Evolutionary conservation across 2,113 vertebrate species (phyloP).

Genomic region (Solea senegalensis): DNA sequence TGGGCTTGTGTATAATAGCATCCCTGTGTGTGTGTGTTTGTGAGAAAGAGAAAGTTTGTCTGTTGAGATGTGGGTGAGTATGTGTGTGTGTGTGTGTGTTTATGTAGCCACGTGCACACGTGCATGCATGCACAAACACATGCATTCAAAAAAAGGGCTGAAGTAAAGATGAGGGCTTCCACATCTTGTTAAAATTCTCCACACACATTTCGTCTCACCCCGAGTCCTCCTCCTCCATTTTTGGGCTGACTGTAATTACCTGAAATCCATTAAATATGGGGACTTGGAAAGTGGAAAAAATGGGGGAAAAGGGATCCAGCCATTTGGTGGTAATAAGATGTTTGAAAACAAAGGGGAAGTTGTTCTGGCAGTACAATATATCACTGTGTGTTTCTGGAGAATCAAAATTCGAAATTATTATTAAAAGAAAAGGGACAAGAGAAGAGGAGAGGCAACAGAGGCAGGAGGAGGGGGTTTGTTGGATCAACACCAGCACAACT

Average conservation of each 20-base stretch:
- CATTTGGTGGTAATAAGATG: slow-evolving; percentile 69
- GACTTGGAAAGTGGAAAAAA: slow-evolving; percentile 46
- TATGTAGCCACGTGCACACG: slow-evolving; percentile 29
- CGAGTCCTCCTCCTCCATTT: slow-evolving; percentile 60
- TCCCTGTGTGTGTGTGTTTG: slow-evolving; percentile 26
- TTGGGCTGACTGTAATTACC: slow-evolving; percentile 73
- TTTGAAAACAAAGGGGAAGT: slow-evolving; percentile 72
- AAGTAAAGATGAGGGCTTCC: slow-evolving; percentile 68
- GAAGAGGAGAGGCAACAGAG: background rate
- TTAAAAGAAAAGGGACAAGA: slow-evolving; percentile 46
- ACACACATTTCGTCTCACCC: slow-evolving; percentile 46
- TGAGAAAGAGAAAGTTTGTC: slow-evolving; percentile 53
- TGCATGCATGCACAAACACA: slow-evolving; percentile 15
- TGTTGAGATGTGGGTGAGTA: slow-evolving; percentile 6
- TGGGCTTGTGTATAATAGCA: slow-evolving; percentile 29
- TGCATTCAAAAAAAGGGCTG: slow-evolving; percentile 2
- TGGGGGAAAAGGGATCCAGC: slow-evolving; percentile 51
- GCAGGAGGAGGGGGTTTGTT: slow-evolving; percentile 19
- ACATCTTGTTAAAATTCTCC: slow-evolving; percentile 79
- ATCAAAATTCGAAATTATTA: slow-evolving; percentile 70
- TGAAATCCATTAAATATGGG: slow-evolving; percentile 76
- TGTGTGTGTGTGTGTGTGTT: slow-evolving; percentile 32
- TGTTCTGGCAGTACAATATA: slow-evolving; percentile 68
- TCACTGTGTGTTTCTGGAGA: slow-evolving; percentile 62
- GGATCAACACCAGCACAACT: slow-evolving; percentile 73